Base-by-base conservation (phyloP, 2,888 invertebrate genomes). In the Muschampia plurimacula region DNA sequence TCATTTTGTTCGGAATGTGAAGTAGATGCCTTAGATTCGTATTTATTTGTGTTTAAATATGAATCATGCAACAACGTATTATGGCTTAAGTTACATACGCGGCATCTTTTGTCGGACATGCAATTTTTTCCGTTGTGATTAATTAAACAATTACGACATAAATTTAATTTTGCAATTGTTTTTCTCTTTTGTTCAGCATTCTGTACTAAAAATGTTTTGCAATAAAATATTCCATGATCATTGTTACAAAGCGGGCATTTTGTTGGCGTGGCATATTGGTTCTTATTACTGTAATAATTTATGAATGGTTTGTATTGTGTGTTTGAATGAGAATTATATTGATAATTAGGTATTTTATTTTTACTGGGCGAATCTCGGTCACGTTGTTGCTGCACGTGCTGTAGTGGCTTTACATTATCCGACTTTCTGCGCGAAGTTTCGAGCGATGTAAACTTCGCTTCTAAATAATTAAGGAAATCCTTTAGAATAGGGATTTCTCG, bases 181-280 rank as follows among this genome's bases (percentile, higher is more conserved):
- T 63, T 62, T 12, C 60, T 41, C 52, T 73, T 74, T 22, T 68
- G 66, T 15, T 71, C 63, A 22, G 65, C 12, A 12, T 66, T 44
- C 66, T 69, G 63, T 66, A 65, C 12, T 65, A 74, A 63, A 65
- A 74, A 74, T 13, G 52, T 52, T 62, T 59, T 63, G 60, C 76
- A 76, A 74, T 74, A 67, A 72, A 72, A 74, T 62, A 74, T 69
- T 41, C 73, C 74, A 62, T 76, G 76, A 10, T 74, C 70, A 68
- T 59, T 57, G 15, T 68, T 73, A 32, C 68, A 68, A 13, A 59
- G 15, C 13, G 70, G 59, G 15, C 55, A 59, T 63, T 63, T 63
- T 15, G n/a, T 44, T 44, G 22, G 7, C 10, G 63, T 41, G n/a
- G 63, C n/a, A 63, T 64, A 22, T 64, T 64, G 64, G 28, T 10